Percentiles rank a stretch among this genome's conserved stretches.
phyloP scores from a whole-genome alignment of 2,113 vertebrate genomes.

The mouse (Mus musculus) region DNA sequence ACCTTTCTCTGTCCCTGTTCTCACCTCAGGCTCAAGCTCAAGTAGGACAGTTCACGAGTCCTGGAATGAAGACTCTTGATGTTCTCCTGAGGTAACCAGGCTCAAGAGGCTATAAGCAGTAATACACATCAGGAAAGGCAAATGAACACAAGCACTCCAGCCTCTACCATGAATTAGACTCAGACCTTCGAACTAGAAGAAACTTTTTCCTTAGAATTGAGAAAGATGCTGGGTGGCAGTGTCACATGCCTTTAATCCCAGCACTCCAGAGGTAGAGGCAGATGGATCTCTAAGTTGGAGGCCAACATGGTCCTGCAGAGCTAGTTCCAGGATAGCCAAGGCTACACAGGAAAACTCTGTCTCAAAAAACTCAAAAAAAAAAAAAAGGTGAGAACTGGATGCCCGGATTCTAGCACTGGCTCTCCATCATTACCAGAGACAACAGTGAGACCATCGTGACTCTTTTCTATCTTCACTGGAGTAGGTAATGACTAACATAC shows the following conservation, averaged over 20 bases:
- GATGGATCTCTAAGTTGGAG: too few relatives aligned
- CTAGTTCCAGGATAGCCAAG: too few relatives aligned
- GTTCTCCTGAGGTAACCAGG: neutral
- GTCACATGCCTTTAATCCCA: too few relatives aligned
- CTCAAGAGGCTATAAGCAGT: neutral
- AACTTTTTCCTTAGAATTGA: neutral
- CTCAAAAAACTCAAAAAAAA: neutral
- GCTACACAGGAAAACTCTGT: neutral
- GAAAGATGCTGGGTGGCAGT: neutral
- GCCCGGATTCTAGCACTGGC: neutral
- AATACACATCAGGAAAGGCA: neutral
- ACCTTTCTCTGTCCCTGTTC: neutral
- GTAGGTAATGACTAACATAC: neutral
- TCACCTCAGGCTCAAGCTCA: slow-evolving; percentile 5
- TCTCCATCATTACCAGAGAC: neutral
- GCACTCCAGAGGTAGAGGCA: too few relatives aligned
- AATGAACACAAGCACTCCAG: neutral
- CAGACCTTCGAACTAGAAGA: neutral
- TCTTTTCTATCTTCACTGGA: neutral
- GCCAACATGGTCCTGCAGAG: too few relatives aligned
- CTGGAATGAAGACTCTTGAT: neutral
- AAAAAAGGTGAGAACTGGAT: neutral
- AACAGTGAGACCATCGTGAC: neutral
- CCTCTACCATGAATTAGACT: neutral
- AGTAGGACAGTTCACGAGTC: neutral